Percentiles rank a stretch among this genome's conserved stretches.
These are phyloP conservation scores for Lophotis ruficrista DNA, from an alignment of 2,113 vertebrate species.

Conservation along the genomic window DNA sequence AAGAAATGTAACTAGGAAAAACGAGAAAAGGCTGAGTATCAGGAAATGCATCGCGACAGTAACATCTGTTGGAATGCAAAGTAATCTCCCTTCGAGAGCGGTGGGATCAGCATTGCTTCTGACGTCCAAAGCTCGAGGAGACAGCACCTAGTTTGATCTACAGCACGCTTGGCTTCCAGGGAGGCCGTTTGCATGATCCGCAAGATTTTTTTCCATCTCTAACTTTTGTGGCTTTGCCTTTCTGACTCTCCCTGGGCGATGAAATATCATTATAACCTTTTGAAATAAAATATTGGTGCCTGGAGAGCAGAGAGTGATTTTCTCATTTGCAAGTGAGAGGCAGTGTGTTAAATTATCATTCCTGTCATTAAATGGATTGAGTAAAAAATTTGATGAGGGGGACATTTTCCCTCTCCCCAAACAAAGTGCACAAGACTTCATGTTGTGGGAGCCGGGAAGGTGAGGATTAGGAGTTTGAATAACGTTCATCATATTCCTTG, in stretches of 20 bases:
- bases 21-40: background rate
- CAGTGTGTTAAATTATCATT: conserved; percentile 37
- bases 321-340: conserved; percentile 53
- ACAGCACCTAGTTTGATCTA: background rate
- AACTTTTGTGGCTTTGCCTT: background rate
- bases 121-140: background rate
- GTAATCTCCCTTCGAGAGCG: background rate
- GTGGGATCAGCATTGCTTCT: background rate
- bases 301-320: conserved; percentile 39
- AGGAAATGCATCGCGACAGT: background rate
- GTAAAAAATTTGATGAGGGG: background rate
- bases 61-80: conserved; percentile 1
- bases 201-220: conserved; percentile 1
- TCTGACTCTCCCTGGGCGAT: conserved; percentile 9
- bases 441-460: background rate
- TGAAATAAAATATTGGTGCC: conserved; percentile 33
- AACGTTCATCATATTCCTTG: background rate
- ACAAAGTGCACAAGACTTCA: background rate
- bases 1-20: background rate
- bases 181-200: background rate
- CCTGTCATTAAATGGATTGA: conserved; percentile 13
- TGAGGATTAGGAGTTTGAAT: conserved; percentile 15
- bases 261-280: conserved; percentile 67
- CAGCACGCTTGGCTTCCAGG: background rate
- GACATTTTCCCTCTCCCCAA: background rate